phyloP scores from a whole-genome alignment of 2,888 invertebrate genomes.

The Drosophila formosana region DNA sequence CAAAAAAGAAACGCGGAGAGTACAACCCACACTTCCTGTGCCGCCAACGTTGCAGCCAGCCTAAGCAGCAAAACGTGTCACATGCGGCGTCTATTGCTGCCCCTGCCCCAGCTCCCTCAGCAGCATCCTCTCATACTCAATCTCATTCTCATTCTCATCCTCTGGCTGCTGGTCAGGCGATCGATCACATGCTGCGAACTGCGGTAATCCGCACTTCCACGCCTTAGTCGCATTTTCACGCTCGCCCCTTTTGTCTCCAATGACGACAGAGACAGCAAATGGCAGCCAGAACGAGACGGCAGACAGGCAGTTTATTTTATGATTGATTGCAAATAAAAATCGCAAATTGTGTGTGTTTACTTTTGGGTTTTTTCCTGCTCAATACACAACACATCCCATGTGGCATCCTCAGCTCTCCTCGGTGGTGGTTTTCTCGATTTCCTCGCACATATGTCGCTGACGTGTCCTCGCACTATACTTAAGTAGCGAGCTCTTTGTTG shows the following conservation, averaged over 20 bases:
- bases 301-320: conserved; percentile 77
- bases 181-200: conserved; percentile 81
- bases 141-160: background rate
- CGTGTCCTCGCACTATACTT: conserved; percentile 44
- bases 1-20: conserved; percentile 2
- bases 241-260: conserved; percentile 70
- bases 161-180: conserved; percentile 57
- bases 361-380: conserved; percentile 62
- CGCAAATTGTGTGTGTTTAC: conserved; percentile 76
- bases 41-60: conserved; percentile 35
- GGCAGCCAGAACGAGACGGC: conserved; percentile 22
- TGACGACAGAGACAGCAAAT: conserved; percentile 26
- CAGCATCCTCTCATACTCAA: conserved; percentile 1
- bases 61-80: conserved; percentile 75
- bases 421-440: conserved; percentile 54
- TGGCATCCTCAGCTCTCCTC: conserved; percentile 24
- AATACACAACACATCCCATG: conserved; percentile 41
- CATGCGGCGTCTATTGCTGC: conserved; percentile 67
- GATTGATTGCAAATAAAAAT: conserved; percentile 82
- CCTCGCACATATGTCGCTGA: conserved; percentile 73
- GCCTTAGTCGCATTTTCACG: conserved; percentile 80
- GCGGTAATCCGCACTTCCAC: conserved; percentile 81
- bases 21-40: conserved; percentile 78
- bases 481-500: conserved; percentile 50
- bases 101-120: conserved; percentile 14